Base-by-base conservation (phyloP, 2,797 vertebrate species). In the Echeneis naucrates region DNA sequence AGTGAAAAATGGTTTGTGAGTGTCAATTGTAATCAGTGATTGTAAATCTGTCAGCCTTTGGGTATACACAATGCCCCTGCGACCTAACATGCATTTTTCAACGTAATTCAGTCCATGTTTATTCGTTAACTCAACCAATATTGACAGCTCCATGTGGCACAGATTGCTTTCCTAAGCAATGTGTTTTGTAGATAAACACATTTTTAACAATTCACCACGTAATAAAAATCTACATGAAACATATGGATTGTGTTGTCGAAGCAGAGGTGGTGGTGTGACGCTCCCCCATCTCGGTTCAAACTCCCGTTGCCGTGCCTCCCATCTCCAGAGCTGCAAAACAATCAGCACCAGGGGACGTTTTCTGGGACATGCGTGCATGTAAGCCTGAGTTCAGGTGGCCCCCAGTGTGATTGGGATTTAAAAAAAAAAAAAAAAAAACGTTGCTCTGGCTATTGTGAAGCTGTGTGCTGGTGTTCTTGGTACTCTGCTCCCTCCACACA, bases 151-250 rank as follows among this genome's bases (percentile, higher is more conserved):
- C 19, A 35, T 32, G 5, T 61, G 45, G 38, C 3, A 0, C 12
- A 3, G 11, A 24, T 30, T 67, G 7, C 21, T 58, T 48, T 33
- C 13, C 17, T 37, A 1, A 55, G n/a, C 11, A 37, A 30, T 45
- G 14, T 52, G 23, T 61, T 54, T 33, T 40, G 24, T 54, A 12
- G 14, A 51, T 47, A 3, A n/a, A 27, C 13, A 40, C 17, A 5
- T 38, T 42, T 45, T 52, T 24, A 73, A 68, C 38, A 38, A 4
- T 65, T 57, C 14, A 24, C 14, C 35, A 65, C 35, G 33, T 19
- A 54, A 65, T 48, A 35, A 78, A 62, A 27, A 4, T 5, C 9
- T 17, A 17, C 12, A 17, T 17, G 1, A 42, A 17, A 17, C 40
- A 42, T 42, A 19, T 42, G 40, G 16, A 16, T 47, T 72, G 23